phyloP scores from a whole-genome alignment of 2,888 invertebrate genomes.

The Acleris emargana region DNA sequence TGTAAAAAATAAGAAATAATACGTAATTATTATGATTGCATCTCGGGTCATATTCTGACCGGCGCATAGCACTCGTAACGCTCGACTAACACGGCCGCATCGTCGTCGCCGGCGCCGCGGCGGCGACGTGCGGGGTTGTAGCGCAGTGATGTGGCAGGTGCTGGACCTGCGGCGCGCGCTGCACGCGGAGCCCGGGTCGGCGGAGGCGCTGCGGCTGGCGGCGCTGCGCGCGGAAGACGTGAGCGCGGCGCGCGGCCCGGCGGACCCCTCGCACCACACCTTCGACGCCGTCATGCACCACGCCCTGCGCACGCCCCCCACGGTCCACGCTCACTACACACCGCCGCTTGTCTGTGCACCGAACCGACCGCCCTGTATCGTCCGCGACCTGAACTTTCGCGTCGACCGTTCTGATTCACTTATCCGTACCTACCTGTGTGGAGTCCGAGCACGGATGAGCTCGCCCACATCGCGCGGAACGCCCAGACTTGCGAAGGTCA shows the following conservation, averaged over 20 bases:
- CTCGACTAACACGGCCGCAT: background rate
- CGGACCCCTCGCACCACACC: constrained; percentile 68
- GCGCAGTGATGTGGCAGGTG: constrained; percentile 84
- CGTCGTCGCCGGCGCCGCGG: background rate
- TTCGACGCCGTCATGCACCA: constrained; percentile 83
- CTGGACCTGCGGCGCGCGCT: constrained; percentile 91
- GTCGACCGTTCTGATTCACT: too few relatives aligned
- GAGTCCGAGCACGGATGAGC: constrained; percentile 34
- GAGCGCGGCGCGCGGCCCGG: constrained; percentile 71
- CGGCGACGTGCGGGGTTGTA: constrained; percentile 41
- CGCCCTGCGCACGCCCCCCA: constrained; percentile 78
- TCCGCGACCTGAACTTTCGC: background rate
- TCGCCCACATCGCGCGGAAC: constrained; percentile 41
- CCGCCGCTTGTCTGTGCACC: constrained; percentile 43
- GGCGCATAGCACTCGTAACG: too few relatives aligned
- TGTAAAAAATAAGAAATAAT: constrained; percentile 2
- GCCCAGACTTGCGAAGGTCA: constrained; percentile 38
- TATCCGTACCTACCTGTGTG: too few relatives aligned
- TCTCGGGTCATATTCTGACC: too few relatives aligned
- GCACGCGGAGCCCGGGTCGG: constrained; percentile 87
- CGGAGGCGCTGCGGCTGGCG: constrained; percentile 82
- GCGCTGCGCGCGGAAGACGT: constrained; percentile 80
- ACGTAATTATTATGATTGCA: too few relatives aligned
- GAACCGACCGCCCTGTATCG: too few relatives aligned
- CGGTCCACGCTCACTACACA: constrained; percentile 61